phyloP scores from a whole-genome alignment of 2,113 vertebrate species.

The Hyperoodon ampullatus region DNA sequence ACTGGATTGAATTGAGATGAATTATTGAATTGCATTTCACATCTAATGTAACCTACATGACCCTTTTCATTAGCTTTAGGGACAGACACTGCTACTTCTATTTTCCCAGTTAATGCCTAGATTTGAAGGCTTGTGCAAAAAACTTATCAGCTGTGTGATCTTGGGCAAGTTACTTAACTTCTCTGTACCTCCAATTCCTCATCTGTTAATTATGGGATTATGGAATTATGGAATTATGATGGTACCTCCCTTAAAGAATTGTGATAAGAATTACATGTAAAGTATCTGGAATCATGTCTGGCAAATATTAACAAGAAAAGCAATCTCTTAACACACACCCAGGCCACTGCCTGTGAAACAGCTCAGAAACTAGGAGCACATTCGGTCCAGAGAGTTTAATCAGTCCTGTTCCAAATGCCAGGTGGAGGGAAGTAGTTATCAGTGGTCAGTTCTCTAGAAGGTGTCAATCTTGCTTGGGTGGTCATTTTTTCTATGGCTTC shows the following conservation, averaged over 20 bases:
- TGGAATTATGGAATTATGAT: neutral
- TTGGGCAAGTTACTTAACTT: neutral
- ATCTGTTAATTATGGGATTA: neutral
- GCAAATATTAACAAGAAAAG: constrained; percentile 4
- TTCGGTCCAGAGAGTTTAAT: neutral
- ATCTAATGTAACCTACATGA: neutral
- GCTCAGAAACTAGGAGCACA: neutral
- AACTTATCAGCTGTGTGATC: neutral
- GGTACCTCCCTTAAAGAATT: neutral
- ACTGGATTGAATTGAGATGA: neutral
- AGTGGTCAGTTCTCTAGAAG: neutral
- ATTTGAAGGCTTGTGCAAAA: neutral
- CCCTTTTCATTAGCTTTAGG: neutral
- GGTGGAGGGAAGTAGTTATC: neutral
- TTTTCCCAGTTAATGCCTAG: neutral
- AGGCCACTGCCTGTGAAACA: neutral
- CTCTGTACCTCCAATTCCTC: neutral
- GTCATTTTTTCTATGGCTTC: neutral
- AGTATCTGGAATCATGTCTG: neutral
- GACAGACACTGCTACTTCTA: neutral
- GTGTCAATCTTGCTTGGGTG: neutral
- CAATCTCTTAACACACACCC: neutral
- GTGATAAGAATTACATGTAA: neutral
- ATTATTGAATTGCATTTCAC: neutral
- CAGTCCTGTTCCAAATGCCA: neutral